phyloP scores from a whole-genome alignment of 35 echinoderm and acorn worm genomes.

The Apostichopus californicus region DNA sequence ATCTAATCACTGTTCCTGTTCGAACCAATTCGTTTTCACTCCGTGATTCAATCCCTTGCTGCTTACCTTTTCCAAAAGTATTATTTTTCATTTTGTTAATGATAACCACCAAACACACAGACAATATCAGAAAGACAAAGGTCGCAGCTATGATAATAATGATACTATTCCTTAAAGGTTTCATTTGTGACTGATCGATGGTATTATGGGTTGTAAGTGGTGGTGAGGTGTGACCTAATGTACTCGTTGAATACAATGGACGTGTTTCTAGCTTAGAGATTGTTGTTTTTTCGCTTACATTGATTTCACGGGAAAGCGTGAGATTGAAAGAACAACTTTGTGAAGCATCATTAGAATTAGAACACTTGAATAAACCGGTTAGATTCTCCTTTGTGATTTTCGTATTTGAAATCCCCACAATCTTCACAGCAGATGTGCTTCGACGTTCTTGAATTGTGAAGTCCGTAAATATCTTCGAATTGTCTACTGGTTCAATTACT shows the following conservation, averaged over 20 bases:
- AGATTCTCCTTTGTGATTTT: background rate
- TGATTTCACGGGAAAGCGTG: background rate
- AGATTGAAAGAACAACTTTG: background rate
- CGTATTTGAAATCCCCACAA: background rate
- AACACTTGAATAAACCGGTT: background rate
- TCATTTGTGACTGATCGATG: background rate
- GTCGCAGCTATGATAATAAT: background rate
- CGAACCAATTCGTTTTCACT: background rate
- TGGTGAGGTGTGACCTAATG: background rate
- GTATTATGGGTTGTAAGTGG: background rate
- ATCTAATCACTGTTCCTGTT: background rate
- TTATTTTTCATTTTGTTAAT: background rate
- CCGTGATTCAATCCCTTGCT: background rate
- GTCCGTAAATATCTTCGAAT: background rate
- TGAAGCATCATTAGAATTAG: background rate
- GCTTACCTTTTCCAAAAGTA: background rate
- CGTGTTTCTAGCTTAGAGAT: background rate
- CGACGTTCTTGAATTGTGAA: background rate
- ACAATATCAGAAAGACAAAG: background rate
- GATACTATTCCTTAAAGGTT: background rate
- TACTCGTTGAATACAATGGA: background rate
- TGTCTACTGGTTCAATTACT: background rate
- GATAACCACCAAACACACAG: background rate
- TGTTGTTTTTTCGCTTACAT: background rate
- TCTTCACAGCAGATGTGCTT: background rate